A percentile compares a stretch with the other conserved stretches of the same genome.
These are phyloP conservation scores for Poecile montanus DNA, from an alignment of 2,797 vertebrate species.

Conservation along the genomic window DNA sequence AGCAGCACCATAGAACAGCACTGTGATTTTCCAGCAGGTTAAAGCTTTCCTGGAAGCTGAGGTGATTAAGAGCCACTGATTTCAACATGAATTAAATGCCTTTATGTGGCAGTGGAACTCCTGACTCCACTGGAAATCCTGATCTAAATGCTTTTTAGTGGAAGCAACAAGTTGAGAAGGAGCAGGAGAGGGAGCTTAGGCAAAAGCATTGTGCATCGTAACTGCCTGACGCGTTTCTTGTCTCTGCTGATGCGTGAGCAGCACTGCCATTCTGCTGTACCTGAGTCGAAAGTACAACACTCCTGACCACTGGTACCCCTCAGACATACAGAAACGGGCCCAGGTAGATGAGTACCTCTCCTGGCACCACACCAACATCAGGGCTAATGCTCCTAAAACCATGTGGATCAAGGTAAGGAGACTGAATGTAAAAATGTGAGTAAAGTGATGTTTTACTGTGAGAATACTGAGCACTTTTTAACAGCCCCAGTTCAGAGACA, in stretches of 20 bases:
- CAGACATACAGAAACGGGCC: conserved; percentile 83
- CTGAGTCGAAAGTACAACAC: conserved; percentile 83
- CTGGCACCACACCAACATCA: conserved; percentile 87
- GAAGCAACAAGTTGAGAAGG: not conserved
- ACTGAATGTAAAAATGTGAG: not conserved
- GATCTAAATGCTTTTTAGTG: not conserved
- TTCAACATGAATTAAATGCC: not conserved
- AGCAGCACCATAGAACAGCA: not conserved
- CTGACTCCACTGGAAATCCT: not conserved
- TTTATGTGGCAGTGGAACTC: not conserved
- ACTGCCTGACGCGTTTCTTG: not conserved
- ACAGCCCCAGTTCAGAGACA: not conserved
- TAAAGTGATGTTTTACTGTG: not conserved
- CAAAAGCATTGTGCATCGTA: not conserved
- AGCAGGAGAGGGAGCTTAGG: not conserved
- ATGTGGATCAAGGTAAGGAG: conserved; percentile 78
- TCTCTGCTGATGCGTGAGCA: conserved; percentile 47
- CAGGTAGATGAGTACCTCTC: conserved; percentile 88
- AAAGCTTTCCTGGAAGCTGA: not conserved
- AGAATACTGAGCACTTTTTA: not conserved
- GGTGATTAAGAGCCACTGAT: not conserved
- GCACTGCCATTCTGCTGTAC: conserved; percentile 90
- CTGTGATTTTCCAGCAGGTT: not conserved
- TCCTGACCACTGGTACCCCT: conserved; percentile 91
- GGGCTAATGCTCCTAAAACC: conserved; percentile 66